A percentile compares a stretch with the other conserved stretches of the same genome.
phyloP scores from a whole-genome alignment of 2,797 vertebrate species.

The Neosalanx taihuensis region DNA sequence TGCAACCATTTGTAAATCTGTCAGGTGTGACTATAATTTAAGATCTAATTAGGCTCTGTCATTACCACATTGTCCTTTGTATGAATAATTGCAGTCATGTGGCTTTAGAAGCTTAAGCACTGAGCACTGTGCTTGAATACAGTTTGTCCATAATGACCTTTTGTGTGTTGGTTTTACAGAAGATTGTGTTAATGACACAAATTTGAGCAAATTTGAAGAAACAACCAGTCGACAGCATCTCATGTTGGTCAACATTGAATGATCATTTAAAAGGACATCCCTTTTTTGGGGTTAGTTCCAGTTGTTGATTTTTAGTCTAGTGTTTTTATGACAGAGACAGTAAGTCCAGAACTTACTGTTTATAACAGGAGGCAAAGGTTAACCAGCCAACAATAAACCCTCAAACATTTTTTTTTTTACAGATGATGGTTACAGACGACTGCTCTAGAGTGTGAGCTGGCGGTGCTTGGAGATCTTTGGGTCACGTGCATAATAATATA shows the following conservation, averaged over 20 bases:
- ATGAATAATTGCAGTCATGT: conserved; percentile 21
- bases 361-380: conserved; percentile 27
- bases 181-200: not conserved
- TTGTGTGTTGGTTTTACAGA: not conserved
- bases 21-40: conserved; percentile 24
- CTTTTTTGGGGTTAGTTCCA: no score
- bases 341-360: conserved; percentile 30
- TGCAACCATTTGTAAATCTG: conserved; percentile 12
- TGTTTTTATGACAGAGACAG: conserved; percentile 27
- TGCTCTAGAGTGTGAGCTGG: conserved; percentile 4
- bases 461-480: not conserved
- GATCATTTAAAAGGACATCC: no score
- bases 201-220: no score
- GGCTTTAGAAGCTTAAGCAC: conserved; percentile 1
- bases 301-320: conserved; percentile 14
- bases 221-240: no score
- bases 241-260: no score
- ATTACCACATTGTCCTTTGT: conserved; percentile 15
- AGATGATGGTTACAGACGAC: not conserved
- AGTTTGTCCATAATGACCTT: not conserved
- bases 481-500: not conserved
- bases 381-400: conserved; percentile 20
- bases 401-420: conserved; percentile 11
- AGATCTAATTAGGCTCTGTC: conserved; percentile 27
- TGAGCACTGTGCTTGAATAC: conserved; percentile 1